Percentiles rank a stretch among this genome's conserved stretches.
These are phyloP conservation scores for Aproaerema taeniolella DNA, from an alignment of 2,888 invertebrate genomes.

Conservation along the genomic window DNA sequence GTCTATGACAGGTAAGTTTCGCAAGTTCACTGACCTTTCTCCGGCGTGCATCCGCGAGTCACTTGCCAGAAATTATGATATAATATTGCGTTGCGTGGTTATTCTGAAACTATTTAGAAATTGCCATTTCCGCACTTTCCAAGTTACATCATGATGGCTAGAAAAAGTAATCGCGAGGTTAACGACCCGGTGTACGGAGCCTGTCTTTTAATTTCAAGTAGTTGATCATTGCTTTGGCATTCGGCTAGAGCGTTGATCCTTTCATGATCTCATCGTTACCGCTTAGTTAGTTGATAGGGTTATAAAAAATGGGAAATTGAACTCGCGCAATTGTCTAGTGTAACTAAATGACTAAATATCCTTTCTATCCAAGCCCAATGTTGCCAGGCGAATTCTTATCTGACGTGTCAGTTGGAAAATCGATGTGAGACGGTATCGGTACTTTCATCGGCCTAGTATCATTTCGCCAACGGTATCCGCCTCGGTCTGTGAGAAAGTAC, in stretches of 20 bases:
- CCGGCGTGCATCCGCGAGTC: slow-evolving; percentile 47
- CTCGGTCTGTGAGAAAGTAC: slow-evolving; percentile 53
- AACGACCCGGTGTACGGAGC: slow-evolving; percentile 51
- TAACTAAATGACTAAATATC: too few species aligned
- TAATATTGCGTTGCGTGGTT: slow-evolving; percentile 49
- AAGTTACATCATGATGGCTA: slow-evolving; percentile 62
- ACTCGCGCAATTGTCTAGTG: too few species aligned
- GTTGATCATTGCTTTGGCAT: slow-evolving; percentile 61
- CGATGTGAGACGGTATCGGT: slow-evolving; percentile 21
- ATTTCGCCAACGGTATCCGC: slow-evolving; percentile 50
- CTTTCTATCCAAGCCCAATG: not conserved
- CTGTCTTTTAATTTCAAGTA: slow-evolving; percentile 43
- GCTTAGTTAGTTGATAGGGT: slow-evolving; percentile 28
- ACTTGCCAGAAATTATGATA: slow-evolving; percentile 59
- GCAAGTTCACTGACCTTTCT: slow-evolving; percentile 69
- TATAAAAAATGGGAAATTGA: slow-evolving; percentile 29
- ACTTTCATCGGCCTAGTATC: slow-evolving; percentile 54
- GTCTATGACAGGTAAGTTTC: slow-evolving; percentile 63
- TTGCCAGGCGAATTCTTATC: not conserved
- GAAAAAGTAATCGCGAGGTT: slow-evolving; percentile 53
- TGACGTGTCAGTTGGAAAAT: slow-evolving; percentile 2
- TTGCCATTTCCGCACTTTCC: slow-evolving; percentile 71
- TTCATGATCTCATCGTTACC: slow-evolving; percentile 65
- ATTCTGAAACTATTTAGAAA: slow-evolving; percentile 55
- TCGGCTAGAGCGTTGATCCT: slow-evolving; percentile 69